Evolutionary conservation across 2,888 invertebrate genomes (phyloP).

Genomic region (Macrophya annulata): DNA sequence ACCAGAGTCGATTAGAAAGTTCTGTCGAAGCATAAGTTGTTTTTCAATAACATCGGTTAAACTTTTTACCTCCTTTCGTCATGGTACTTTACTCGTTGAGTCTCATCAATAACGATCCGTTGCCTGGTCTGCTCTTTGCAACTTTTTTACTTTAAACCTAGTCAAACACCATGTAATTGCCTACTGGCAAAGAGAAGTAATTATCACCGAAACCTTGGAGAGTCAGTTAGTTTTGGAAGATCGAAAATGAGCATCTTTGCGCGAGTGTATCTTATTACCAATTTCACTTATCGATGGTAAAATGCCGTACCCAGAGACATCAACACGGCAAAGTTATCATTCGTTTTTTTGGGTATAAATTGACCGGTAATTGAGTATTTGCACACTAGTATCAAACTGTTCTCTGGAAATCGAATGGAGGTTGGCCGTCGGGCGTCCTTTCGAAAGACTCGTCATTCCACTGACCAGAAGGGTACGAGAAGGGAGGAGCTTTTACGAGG

Average conservation of each 20-base stretch:
- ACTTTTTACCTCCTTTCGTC: constrained; percentile 41
- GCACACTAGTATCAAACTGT: constrained; percentile 36
- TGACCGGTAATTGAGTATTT: constrained; percentile 50
- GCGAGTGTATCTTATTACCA: constrained; percentile 1
- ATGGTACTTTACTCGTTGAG: constrained; percentile 37
- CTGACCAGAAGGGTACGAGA: constrained; percentile 43
- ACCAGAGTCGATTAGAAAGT: constrained; percentile 12
- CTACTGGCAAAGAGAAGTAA: constrained; percentile 8
- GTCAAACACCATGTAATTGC: constrained; percentile 34
- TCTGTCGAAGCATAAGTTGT: constrained; percentile 2
- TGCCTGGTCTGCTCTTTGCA: constrained; percentile 26
- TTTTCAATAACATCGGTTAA: constrained; percentile 44
- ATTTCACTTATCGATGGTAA: constrained; percentile 43
- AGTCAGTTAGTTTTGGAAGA: not conserved
- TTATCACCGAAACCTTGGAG: not conserved
- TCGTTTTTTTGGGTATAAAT: constrained; percentile 21
- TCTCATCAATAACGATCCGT: constrained; percentile 39
- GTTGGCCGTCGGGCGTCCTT: constrained; percentile 19
- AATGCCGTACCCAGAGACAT: constrained; percentile 8
- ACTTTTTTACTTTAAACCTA: constrained; percentile 29
- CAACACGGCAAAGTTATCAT: constrained; percentile 5
- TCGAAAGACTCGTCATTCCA: constrained; percentile 46
- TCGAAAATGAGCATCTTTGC: constrained; percentile 1
- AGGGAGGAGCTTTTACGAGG: constrained; percentile 44
- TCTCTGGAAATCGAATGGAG: constrained; percentile 32